Evolutionary conservation across 2,113 vertebrate species (phyloP), one percentile per base, ranked within the genome.

Genomic region (Bolborhynchus lineola): DNA sequence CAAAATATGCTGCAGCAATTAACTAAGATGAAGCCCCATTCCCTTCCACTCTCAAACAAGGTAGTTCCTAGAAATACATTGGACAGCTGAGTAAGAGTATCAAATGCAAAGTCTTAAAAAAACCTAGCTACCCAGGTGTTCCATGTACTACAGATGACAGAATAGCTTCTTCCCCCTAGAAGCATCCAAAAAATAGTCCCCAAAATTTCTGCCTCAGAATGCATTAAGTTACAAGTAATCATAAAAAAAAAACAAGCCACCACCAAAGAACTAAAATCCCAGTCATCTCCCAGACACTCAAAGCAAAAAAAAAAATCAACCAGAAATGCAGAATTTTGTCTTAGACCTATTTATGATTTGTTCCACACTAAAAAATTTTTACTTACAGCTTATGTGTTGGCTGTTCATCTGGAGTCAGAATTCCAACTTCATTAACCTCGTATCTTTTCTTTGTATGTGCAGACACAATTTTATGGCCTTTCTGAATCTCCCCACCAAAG

Each of bases 401-500:
- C 20, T 98, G 97, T 76, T 99, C 99, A 78, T 99, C 95, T 42
- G 99, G 99, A 80, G 98, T 98, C 55, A 99, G 97, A 65, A 99
- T 94, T 88, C 99, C 99, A 6, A 99, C 97, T 98, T 99, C 99
- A 79, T 99, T 98, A 90, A 99, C 99, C 93, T 99, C 99, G 0
- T 99, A 99, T 69, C 96, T 98, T 96, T 99, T 99, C 53, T 98
- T 97, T 35, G 98, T 98, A 95, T 99, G 91, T 1, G 98, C 98
- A 11, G 98, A 99, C 57, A 98, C 81, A 47, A 99, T 98, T 95
- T 97, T 98, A 96, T 99, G 98, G 50, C 99, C 99, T 97, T 98
- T 99, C 70, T 93, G 97, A 95, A 99, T 98, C 62, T 97, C 93
- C 50, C 99, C 99, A 63, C 98, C 99, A 84, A 99, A 98, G 41